phyloP scores from a whole-genome alignment of 2,888 invertebrate genomes.

The Hedychridium roseum region DNA sequence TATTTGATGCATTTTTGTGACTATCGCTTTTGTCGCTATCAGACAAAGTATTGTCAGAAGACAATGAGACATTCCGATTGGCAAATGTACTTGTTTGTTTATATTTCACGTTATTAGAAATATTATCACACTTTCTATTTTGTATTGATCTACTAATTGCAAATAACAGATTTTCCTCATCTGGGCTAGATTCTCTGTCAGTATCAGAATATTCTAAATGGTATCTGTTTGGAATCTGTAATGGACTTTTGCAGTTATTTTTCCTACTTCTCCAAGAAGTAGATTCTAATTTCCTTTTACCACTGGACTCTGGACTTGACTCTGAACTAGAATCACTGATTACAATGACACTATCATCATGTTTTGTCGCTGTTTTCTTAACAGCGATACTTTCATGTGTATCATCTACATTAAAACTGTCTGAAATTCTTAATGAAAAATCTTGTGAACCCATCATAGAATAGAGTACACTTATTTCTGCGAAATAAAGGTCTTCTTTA shows the following conservation, averaged over 20 bases:
- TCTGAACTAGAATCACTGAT: constrained; percentile 55
- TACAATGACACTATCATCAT: constrained; percentile 36
- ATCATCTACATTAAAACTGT: constrained; percentile 32
- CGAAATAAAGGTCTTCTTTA: no score
- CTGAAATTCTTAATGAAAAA: constrained; percentile 37
- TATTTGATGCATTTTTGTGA: constrained; percentile 17
- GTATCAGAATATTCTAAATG: constrained; percentile 34
- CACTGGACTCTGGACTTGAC: constrained; percentile 26
- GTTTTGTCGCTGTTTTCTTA: not conserved
- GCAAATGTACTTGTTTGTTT: constrained; percentile 1
- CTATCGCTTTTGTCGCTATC: constrained; percentile 3
- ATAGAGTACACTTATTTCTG: no score
- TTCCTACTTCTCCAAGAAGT: not conserved
- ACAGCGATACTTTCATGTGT: constrained; percentile 20
- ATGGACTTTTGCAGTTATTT: constrained; percentile 3
- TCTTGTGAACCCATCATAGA: constrained; percentile 32
- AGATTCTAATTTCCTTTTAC: constrained; percentile 1
- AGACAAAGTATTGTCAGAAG: constrained; percentile 37
- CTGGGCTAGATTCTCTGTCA: constrained; percentile 19
- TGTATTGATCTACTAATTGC: not conserved
- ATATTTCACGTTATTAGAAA: not conserved
- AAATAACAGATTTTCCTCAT: constrained; percentile 2
- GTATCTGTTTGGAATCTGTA: constrained; percentile 6
- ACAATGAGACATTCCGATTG: constrained; percentile 21
- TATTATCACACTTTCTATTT: not conserved